These are phyloP conservation scores for Chiloscyllium punctatum DNA, from an alignment of 2,797 vertebrate species.

Conservation along the genomic window DNA sequence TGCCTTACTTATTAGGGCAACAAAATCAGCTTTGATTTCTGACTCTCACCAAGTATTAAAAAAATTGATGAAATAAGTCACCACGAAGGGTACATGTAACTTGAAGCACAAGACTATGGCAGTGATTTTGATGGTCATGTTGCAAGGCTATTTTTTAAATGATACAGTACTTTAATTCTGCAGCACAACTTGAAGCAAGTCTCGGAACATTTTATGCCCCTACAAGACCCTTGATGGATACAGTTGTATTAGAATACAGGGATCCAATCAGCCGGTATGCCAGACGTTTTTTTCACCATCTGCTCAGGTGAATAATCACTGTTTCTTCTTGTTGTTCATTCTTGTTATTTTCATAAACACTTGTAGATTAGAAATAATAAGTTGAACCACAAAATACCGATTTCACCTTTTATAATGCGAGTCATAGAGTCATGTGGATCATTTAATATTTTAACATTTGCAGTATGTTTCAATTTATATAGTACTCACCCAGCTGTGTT, in stretches of 20 bases:
- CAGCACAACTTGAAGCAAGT: conserved; percentile 84
- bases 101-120: background rate
- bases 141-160: background rate
- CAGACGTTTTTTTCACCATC: conserved; percentile 91
- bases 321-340: conserved; percentile 44
- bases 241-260: conserved; percentile 76
- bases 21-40: background rate
- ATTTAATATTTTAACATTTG: background rate
- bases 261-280: conserved; percentile 81
- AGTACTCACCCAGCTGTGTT: background rate
- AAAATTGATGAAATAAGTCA: background rate
- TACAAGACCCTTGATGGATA: conserved; percentile 70
- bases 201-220: conserved; percentile 86
- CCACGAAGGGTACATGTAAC: background rate
- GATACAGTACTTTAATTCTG: conserved; percentile 41
- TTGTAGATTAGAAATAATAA: background rate
- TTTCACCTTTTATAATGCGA: conserved; percentile 8
- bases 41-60: background rate
- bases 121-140: background rate
- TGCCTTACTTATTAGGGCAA: too few relatives aligned
- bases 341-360: background rate
- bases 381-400: background rate
- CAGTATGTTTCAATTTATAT: background rate
- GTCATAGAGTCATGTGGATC: background rate
- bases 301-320: conserved; percentile 79